Evolutionary conservation across 2,888 invertebrate genomes (phyloP), one percentile per base, ranked within the genome.

Genomic region (Caenorhabditis plicata): DNA sequence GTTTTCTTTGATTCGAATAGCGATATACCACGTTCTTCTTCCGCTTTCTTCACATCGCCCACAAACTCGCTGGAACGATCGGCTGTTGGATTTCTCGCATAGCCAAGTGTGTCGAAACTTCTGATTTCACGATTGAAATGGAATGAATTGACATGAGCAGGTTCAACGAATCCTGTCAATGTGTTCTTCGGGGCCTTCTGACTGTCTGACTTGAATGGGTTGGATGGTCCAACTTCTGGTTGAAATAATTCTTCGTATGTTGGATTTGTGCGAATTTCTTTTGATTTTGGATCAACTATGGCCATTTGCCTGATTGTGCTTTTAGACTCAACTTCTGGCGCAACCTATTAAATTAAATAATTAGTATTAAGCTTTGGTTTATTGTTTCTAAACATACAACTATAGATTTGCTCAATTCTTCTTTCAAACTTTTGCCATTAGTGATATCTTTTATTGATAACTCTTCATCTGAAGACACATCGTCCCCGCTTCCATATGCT

Each of bases 201-300:
- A 78, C 93, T 92, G 78, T 89, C 88, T 0, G 93, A 92, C 83
- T 90, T 88, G 80, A 89, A 91, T 0, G 96, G 96, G 84, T 96
- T 93, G 71, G 88, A 88, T 0, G 96, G 96, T 0, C 96, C 96
- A 41, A 66, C 62, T 46, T 73, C 71, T 0, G 95, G 93, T 3
- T 93, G 90, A 85, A 88, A 98, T 2, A 98, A 84, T 81, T 96
- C 92, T 50, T 96, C 94, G 83, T 87, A 95, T 79, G 89, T 93
- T 0, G 95, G 91, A 85, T 98, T 98, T 81, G 89, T 89, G 64
- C 85, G 85, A 2, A 98, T 83, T 83, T 94, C 93, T 81, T 90
- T 89, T 0, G 87, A 85, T 33, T 87, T 88, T 1, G 89, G 87
- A 82, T 91, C 89, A 65, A 95, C 84, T 8, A 77, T 52, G 1